These are phyloP conservation scores for Manis crassicaudata DNA, from an alignment of 2,797 vertebrate genomes.

Conservation along the genomic window DNA sequence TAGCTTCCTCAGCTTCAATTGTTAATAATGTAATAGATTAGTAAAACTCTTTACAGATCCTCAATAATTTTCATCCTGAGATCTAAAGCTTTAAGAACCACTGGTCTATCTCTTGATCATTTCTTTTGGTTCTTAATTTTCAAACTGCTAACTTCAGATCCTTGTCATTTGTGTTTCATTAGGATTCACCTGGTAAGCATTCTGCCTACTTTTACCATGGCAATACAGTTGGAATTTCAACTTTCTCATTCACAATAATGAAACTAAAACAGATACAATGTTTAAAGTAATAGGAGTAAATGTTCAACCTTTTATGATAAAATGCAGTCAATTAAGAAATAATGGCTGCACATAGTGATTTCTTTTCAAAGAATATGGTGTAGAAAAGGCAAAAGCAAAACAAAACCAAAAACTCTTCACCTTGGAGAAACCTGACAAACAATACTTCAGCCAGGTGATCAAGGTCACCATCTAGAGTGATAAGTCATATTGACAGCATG, in stretches of 20 bases:
- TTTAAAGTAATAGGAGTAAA: conserved; percentile 2
- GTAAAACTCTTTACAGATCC: background rate
- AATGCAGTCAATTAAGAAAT: background rate
- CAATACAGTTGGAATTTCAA: conserved; percentile 8
- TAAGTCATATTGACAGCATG: background rate
- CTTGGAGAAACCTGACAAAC: background rate
- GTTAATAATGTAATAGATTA: background rate
- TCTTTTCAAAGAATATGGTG: background rate
- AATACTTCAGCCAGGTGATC: background rate
- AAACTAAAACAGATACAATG: conserved; percentile 3
- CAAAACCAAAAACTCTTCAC: background rate
- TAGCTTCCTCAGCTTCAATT: conserved; percentile 22
- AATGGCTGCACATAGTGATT: background rate
- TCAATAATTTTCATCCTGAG: background rate
- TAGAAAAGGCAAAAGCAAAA: conserved; percentile 11
- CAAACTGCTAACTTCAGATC: background rate
- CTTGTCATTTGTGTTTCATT: background rate
- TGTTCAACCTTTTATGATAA: conserved; percentile 4
- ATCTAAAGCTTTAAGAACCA: background rate
- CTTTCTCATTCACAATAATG: conserved; percentile 4
- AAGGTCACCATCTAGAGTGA: background rate
- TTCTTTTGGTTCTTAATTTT: conserved; percentile 3
- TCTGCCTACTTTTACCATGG: background rate
- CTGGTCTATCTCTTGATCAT: background rate
- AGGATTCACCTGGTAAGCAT: conserved; percentile 19